Conservation (phyloP, 2,113 vertebrate species). For the Formicarius rufipectus region DNA sequence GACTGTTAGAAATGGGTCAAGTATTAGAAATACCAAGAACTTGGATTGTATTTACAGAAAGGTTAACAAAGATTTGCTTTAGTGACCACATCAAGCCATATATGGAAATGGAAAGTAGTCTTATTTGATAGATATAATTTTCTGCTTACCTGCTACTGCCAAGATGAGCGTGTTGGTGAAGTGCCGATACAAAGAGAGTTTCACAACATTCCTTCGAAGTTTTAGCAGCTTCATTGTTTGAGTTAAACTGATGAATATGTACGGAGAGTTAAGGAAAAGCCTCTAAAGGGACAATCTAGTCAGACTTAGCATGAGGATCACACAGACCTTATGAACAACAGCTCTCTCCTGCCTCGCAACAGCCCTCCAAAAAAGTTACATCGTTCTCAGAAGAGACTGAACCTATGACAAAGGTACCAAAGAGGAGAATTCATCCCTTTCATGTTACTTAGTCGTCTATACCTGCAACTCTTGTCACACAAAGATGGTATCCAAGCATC, state of each 20-base stretch:
- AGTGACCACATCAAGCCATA: background rate
- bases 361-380: background rate
- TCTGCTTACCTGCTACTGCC: constrained; percentile 89
- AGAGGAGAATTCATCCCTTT: background rate
- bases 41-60: background rate
- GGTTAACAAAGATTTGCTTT: background rate
- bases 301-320: background rate
- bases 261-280: constrained; percentile 81
- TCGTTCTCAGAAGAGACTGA: background rate
- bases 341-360: background rate
- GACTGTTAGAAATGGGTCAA: background rate
- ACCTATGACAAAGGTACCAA: background rate
- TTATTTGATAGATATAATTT: background rate
- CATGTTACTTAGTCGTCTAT: background rate
- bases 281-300: constrained; percentile 4
- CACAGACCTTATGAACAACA: background rate
- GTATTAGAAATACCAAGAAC: background rate
- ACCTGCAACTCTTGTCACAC: background rate
- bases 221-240: constrained; percentile 93
- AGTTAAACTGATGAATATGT: constrained; percentile 98
- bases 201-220: constrained; percentile 92
- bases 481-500: background rate
- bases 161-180: constrained; percentile 97
- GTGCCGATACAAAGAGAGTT: constrained; percentile 92
- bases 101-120: background rate